phyloP scores from a whole-genome alignment of 2,797 vertebrate genomes.

The Ciconia nigra region DNA sequence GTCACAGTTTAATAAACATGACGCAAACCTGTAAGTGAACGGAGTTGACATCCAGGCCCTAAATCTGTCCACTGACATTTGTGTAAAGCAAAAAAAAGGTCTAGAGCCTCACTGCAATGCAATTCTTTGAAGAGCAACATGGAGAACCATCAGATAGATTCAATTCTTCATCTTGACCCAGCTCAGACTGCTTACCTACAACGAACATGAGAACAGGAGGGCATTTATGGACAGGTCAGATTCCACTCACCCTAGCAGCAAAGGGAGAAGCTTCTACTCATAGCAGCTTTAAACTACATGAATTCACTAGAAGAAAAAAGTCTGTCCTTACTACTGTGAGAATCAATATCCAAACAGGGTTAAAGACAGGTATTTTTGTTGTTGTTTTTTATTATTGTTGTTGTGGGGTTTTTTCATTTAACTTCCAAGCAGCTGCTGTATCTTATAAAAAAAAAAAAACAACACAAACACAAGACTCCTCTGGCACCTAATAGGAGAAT shows the following conservation, averaged over 20 bases:
- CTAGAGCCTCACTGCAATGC: neutral
- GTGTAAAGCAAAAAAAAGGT: neutral
- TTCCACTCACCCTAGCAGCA: neutral
- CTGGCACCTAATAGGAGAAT: neutral
- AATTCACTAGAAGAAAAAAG: neutral
- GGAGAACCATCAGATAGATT: neutral
- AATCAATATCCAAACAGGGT: neutral
- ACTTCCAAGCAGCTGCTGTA: neutral
- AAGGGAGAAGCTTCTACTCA: neutral
- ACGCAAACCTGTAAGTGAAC: neutral
- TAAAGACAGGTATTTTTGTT: neutral
- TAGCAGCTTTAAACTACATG: neutral
- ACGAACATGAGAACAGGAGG: neutral
- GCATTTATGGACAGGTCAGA: neutral
- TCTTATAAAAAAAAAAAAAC: neutral
- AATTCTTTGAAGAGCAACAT: neutral
- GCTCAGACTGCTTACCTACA: neutral
- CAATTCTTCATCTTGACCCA: neutral
- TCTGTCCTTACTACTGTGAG: neutral
- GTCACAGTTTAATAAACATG: conserved; percentile 10
- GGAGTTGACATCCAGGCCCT: conserved; percentile 44
- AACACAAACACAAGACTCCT: neutral
- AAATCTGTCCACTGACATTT: conserved; percentile 50
- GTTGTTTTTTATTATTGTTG: neutral
- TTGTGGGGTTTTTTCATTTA: neutral